Evolutionary conservation across 2,113 vertebrate genomes (phyloP).

Genomic region (Alexandromys fortis): DNA sequence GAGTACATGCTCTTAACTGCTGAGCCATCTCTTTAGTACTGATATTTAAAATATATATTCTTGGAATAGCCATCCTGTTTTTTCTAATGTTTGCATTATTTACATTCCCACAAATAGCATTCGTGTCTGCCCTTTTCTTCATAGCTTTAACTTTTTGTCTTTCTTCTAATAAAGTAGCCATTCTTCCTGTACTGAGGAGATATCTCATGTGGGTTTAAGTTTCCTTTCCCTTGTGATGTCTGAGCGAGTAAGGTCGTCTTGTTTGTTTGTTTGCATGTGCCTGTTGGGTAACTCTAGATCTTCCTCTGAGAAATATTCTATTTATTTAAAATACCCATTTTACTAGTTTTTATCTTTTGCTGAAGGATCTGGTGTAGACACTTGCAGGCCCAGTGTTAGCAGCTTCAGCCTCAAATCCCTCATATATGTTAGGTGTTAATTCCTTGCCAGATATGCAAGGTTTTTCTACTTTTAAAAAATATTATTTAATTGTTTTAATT

Average conservation of each 20-base stretch:
- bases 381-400: no score
- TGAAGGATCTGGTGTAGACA: no score
- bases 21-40: not conserved
- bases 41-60: not conserved
- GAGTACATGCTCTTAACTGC: not conserved
- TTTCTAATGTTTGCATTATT: not conserved
- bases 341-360: not conserved
- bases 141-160: not conserved
- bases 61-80: not conserved
- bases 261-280: not conserved
- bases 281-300: not conserved
- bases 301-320: not conserved
- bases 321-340: not conserved
- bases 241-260: not conserved
- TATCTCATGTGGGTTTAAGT: not conserved
- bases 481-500: not conserved
- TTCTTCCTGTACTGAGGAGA: not conserved
- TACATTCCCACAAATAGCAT: not conserved
- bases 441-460: not conserved
- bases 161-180: not conserved
- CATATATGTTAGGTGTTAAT: not conserved
- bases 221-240: not conserved
- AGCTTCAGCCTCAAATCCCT: no score
- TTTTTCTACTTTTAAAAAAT: not conserved
- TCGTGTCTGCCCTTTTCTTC: not conserved